Evolutionary conservation across 1,140 invertebrate genomes (phyloP), one percentile per base, ranked within the genome.

Genomic region (Drosophila sproati): DNA sequence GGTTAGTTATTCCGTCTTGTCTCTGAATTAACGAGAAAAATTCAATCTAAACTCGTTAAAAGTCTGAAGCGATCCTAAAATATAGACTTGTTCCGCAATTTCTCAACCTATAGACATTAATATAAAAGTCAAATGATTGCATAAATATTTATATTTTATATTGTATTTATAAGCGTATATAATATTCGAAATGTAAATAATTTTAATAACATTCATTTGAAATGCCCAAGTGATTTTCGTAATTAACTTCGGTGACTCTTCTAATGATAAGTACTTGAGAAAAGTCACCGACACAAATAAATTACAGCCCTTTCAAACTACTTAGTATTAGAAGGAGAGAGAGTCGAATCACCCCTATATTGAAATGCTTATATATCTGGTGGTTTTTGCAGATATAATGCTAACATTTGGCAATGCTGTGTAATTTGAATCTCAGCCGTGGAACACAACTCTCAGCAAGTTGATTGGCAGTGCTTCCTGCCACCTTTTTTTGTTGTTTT

Each of bases 381-480:
- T 59, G 82, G 54, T 70, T 75, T 39, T 39, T 7, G 37, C 41
- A 8, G 52, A 39, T 39, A 80, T 85, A 75, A 80, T 88, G 57
- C 61, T 69, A 78, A 71, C 56, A 71, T 76, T 78, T 80, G 75
- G 37, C 66, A 80, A 64, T 62, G 52, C 63, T 80, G 85, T 80
- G 85, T 90, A 89, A 89, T 89, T 80, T 78, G 86, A 88, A 75
- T 74, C 82, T 77, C 55, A 48, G 48, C 57, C 57, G 52, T 73
- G 71, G 71, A 67, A 66, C 60, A 28, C 41, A 72, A 61, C 74
- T 72, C 73, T 68, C 28, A 35, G 51, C 51, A 6, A 56, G 31
- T 61, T 74, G 72, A 75, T 75, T 78, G 66, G 63, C 71, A 74
- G 56, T 52, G 66, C 62, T 64, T 66, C 62, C 43, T 70, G 70